Conservation (phyloP, 1,140 invertebrate genomes). For the Drosophila ohnishii region DNA sequence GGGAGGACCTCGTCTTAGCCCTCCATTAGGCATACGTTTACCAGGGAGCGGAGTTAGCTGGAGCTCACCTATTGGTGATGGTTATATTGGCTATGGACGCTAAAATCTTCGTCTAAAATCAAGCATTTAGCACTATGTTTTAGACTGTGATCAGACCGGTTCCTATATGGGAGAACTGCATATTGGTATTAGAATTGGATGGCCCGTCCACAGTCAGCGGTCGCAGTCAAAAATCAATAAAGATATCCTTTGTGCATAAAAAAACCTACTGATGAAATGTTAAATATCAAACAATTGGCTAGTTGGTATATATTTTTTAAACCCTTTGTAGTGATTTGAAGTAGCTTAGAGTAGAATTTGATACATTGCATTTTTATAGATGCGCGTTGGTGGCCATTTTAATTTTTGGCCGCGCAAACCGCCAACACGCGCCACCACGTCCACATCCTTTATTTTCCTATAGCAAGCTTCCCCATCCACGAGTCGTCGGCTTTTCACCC, state of each 20-base stretch:
- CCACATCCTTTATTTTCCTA: slow-evolving; percentile 11
- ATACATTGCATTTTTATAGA: slow-evolving; percentile 59
- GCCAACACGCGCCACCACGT: slow-evolving; percentile 56
- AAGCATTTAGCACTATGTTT: not conserved
- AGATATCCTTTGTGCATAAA: not conserved
- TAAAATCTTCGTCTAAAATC: not conserved
- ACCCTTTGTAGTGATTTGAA: not conserved
- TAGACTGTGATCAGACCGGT: not conserved
- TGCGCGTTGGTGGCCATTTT: slow-evolving; percentile 63
- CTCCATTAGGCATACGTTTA: not conserved
- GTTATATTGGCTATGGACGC: slow-evolving; percentile 14
- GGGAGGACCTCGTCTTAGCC: not conserved
- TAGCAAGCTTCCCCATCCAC: not conserved
- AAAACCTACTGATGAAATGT: not conserved
- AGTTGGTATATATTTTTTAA: not conserved
- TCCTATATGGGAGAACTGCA: not conserved
- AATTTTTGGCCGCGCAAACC: slow-evolving; percentile 49
- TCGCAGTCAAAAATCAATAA: slow-evolving; percentile 7
- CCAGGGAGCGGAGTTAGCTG: not conserved
- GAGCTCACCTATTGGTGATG: not conserved
- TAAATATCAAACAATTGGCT: not conserved
- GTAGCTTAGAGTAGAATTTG: slow-evolving; percentile 49
- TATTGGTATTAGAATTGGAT: not conserved
- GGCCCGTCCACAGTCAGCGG: not conserved
- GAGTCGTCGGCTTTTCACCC: slow-evolving; percentile 7